Base-by-base conservation (phyloP, 2,888 invertebrate genomes). In the Sinotaia quadrata region DNA sequence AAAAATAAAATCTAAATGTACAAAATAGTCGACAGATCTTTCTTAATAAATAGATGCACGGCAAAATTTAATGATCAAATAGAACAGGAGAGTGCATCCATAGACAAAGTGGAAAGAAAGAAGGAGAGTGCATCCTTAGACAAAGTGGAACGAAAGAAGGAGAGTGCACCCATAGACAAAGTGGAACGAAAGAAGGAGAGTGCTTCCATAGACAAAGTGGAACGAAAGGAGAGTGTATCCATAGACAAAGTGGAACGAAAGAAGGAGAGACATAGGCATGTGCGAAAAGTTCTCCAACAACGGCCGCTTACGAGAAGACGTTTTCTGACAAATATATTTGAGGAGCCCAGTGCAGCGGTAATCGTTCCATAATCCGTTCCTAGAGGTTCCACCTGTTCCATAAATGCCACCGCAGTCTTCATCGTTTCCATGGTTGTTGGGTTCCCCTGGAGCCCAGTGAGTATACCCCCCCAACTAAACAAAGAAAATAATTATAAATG, bases 361-460 rank as follows among this genome's bases (percentile, higher is more conserved):
- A 60, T 82, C 80, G 8, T 72, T 69, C 83, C 81, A 80, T 56
- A 70, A 49, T 15, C 63, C 57, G 3, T 51, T 51, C 21, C 31
- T 4, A 1, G 21, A 21, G 5, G 18, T 29, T 12, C 67, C 61
- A 0, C 65, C 10, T n/a, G 51, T 56, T 12, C 69, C 58, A 18
- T 52, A 29, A 61, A 77, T 62, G 1, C 69, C 62, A 8, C 75
- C 82, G 62, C 82, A 82, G 73, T 82, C 78, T 59, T 81, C 78
- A 7, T 73, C 61, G 4, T 60, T 60, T 12, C 72, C 70, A 24
- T 54, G 33, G 47, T 74, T 74, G 57, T 80, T 73, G 0, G 79
- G 77, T 37, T 75, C 69, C 4, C 63, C 57, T 2, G 49, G 12
- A 12, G 29, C 33, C 82, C 82, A 82, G 70, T 76, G 71, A 4